Conservation (phyloP, 2,797 vertebrate species). For the Eidolon dupreanum region DNA sequence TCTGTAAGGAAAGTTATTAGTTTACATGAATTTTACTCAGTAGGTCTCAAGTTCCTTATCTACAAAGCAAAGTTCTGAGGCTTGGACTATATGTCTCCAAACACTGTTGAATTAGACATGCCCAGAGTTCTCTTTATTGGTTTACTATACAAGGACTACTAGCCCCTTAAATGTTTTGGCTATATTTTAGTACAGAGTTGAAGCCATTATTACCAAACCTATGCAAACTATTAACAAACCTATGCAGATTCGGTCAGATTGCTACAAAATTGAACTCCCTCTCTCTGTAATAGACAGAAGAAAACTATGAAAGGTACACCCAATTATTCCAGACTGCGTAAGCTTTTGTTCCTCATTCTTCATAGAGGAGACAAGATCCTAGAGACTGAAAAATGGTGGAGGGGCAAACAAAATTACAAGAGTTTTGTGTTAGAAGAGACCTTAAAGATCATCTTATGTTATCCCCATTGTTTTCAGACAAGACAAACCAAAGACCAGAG, state of each 20-base stretch:
- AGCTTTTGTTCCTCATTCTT: not conserved
- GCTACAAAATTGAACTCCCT: not conserved
- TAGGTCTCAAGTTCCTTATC: not conserved
- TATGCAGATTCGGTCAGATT: not conserved
- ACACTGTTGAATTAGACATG: not conserved
- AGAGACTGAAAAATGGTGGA: not conserved
- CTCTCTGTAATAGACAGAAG: not conserved
- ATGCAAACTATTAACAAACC: not conserved
- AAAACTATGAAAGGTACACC: not conserved
- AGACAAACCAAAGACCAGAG: not conserved
- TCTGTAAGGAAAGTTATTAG: not conserved
- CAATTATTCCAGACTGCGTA: not conserved
- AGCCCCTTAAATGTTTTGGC: not conserved
- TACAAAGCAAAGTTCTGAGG: not conserved
- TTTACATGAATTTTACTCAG: not conserved
- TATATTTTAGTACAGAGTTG: not conserved
- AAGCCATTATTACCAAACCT: not conserved
- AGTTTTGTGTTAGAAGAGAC: not conserved
- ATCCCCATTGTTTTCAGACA: not conserved
- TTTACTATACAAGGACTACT: not conserved
- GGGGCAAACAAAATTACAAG: not conserved
- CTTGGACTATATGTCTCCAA: not conserved
- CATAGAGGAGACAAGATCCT: not conserved
- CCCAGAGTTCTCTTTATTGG: not conserved
- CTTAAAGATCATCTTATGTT: not conserved